phyloP scores from a whole-genome alignment of 2,888 invertebrate genomes.

The Dichetophora obliterata region DNA sequence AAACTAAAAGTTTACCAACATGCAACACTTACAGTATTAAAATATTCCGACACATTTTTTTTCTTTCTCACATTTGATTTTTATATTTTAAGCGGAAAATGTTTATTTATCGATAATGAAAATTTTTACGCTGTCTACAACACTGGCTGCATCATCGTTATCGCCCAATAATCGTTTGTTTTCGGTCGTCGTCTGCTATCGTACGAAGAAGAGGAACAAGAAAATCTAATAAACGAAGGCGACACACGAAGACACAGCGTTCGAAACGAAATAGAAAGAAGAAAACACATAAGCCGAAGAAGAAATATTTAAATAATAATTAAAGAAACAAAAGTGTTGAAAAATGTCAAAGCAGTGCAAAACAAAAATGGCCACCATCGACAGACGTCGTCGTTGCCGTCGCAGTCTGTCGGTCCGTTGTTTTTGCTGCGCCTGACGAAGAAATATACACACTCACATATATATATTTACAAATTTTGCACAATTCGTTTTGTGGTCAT shows the following conservation, averaged over 20 bases:
- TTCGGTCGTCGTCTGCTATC: not conserved
- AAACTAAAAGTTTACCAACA: not conserved
- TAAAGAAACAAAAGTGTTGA: constrained; percentile 14
- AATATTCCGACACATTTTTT: not conserved
- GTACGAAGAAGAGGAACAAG: not conserved
- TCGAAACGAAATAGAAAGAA: constrained; percentile 30
- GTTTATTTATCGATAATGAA: constrained; percentile 46
- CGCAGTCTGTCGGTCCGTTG: not conserved
- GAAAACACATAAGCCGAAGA: constrained; percentile 14
- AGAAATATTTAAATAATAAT: constrained; percentile 34
- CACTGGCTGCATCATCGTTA: constrained; percentile 35
- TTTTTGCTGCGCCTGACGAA: constrained; percentile 18
- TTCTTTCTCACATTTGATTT: not conserved
- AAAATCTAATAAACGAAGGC: constrained; percentile 3
- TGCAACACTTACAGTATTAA: not conserved
- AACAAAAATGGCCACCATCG: constrained; percentile 61
- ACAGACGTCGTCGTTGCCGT: not conserved
- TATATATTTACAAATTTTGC: constrained; percentile 16
- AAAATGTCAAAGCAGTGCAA: constrained; percentile 57
- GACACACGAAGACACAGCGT: constrained; percentile 17
- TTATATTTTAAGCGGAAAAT: too few species aligned
- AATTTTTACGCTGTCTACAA: constrained; percentile 38
- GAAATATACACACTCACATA: not conserved
- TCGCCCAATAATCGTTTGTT: constrained; percentile 5
- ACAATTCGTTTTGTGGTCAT: constrained; percentile 6